These are phyloP conservation scores for Leucopsar rothschildi DNA, from an alignment of 2,113 vertebrate genomes.

Conservation along the genomic window DNA sequence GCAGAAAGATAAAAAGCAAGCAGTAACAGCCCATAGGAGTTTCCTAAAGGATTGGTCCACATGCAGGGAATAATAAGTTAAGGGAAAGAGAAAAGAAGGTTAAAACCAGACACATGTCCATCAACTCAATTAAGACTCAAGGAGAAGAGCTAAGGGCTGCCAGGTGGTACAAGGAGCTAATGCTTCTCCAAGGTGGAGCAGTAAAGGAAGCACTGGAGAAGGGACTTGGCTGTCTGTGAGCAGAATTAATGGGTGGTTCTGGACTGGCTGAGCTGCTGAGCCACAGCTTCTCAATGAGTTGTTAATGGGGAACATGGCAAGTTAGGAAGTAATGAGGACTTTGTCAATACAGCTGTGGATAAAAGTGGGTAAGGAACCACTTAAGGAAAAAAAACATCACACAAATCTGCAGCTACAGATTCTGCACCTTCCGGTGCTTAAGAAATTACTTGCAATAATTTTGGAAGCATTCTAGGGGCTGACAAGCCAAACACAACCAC, in stretches of 20 bases:
- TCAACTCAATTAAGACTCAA: not conserved
- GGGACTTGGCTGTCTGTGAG: not conserved
- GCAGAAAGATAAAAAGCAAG: not conserved
- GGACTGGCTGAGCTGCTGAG: not conserved
- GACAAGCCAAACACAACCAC: not conserved
- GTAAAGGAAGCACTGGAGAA: not conserved
- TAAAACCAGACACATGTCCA: not conserved
- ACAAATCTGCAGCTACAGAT: constrained; percentile 42
- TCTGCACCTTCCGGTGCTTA: constrained; percentile 31
- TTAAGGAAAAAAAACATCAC: constrained; percentile 2
- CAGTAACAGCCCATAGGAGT: not conserved
- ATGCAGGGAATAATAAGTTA: not conserved
- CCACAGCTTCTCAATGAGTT: not conserved
- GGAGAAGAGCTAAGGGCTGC: not conserved
- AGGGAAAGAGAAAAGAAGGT: not conserved
- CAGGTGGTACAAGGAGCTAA: not conserved
- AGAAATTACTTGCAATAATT: constrained; percentile 50
- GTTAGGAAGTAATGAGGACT: constrained; percentile 45
- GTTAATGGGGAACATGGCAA: constrained; percentile 20
- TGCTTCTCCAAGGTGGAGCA: not conserved
- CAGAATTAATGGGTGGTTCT: constrained; percentile 19
- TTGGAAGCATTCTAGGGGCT: constrained; percentile 9
- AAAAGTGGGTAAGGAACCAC: constrained; percentile 37
- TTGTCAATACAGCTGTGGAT: constrained; percentile 54
- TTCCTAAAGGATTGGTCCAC: not conserved